Evolutionary conservation across 1,140 invertebrate species (phyloP).

Genomic region (Lineus longissimus): DNA sequence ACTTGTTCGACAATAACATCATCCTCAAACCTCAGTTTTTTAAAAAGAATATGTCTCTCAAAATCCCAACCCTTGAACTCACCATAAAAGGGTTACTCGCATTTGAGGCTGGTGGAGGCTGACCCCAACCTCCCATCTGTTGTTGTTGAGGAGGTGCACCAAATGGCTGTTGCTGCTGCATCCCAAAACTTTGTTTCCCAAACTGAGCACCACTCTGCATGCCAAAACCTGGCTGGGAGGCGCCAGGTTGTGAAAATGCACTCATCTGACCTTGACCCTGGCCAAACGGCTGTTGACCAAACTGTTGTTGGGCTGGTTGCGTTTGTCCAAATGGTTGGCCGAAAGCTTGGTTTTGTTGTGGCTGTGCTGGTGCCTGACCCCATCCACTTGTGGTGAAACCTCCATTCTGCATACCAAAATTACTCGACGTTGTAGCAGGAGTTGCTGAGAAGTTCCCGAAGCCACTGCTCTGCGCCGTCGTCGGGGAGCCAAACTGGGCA

Average conservation of each 20-base stretch:
- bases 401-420: conserved; percentile 19
- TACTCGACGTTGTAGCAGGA: not conserved
- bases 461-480: not conserved
- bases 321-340: not conserved
- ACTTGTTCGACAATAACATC: too few species aligned
- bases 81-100: conserved; percentile 37
- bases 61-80: conserved; percentile 4
- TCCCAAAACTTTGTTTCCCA: conserved; percentile 10
- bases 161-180: not conserved
- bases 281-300: conserved; percentile 4
- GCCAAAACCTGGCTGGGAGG: conserved; percentile 21
- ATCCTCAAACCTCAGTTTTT: too few species aligned
- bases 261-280: too few species aligned
- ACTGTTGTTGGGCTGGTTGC: not conserved
- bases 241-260: not conserved
- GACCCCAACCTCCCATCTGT: not conserved
- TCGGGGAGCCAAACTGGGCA: conserved; percentile 6
- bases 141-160: not conserved
- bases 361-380: not conserved
- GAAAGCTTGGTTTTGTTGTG: not conserved
- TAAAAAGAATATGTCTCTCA: too few species aligned
- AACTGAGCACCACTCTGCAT: conserved; percentile 3
- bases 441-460: conserved; percentile 9
- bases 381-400: conserved; percentile 16
- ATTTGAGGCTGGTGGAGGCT: conserved; percentile 15